Percentiles rank a stretch among this genome's conserved stretches.
phyloP scores from a whole-genome alignment of 2,888 invertebrate genomes.

The Eutolmus rufibarbis region DNA sequence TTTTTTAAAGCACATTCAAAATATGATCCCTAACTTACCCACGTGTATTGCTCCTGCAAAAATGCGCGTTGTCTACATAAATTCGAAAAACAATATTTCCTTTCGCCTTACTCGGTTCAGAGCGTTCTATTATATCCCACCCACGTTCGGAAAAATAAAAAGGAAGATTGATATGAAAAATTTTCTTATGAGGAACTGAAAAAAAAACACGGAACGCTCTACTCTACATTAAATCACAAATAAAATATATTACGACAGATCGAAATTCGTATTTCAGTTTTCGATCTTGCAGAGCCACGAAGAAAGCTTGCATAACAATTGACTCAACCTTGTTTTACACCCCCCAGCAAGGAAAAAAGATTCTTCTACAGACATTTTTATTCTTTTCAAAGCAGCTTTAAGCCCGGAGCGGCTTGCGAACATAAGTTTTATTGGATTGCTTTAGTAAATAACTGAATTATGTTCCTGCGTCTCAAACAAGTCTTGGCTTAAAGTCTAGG shows the following conservation, averaged over 20 bases:
- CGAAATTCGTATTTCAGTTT: not conserved
- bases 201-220: not conserved
- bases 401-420: too few relatives aligned
- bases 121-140: not conserved
- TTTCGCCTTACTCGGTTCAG: not conserved
- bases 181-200: slow-evolving; percentile 8
- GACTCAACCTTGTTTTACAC: not conserved
- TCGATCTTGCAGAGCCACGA: not conserved
- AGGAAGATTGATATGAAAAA: slow-evolving; percentile 24
- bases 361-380: not conserved
- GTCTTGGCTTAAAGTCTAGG: too few relatives aligned
- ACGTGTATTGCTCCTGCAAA: not conserved
- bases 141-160: not conserved
- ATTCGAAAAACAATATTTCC: slow-evolving; percentile 20
- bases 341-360: not conserved
- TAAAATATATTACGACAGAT: slow-evolving; percentile 13
- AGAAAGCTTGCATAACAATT: not conserved
- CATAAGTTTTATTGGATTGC: too few relatives aligned
- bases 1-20: slow-evolving; percentile 21
- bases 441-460: too few relatives aligned
- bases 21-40: slow-evolving; percentile 1
- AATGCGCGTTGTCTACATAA: not conserved
- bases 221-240: slow-evolving; percentile 12
- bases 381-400: not conserved
- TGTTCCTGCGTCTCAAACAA: too few relatives aligned